Evolutionary conservation across 2,888 invertebrate species (phyloP), one percentile per base, ranked within the genome.

Genomic region (Apodemia zela): DNA sequence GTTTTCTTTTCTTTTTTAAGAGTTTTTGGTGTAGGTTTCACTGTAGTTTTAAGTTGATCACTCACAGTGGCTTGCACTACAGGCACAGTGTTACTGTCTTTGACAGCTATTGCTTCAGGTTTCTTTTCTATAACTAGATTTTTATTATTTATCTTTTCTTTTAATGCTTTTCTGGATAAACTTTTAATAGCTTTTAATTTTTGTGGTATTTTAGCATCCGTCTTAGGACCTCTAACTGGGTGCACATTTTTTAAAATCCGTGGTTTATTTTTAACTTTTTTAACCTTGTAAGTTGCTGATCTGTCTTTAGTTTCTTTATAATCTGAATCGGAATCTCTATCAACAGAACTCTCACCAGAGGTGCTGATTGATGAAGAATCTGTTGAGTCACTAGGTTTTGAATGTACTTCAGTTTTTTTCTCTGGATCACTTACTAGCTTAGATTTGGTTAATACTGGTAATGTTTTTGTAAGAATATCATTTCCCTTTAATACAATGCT

Each of bases 311-410:
- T 78, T 63, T 93, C 93, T 73, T 92, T 93, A 65, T 94, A 93
- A 71, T 93, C 93, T 67, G 94, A 94, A 84, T 94, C 94, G 38
- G 94, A 93, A 73, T 94, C 94, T 76, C 93, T 92, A 65, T 94
- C 94, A 59, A 93, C 92, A 61, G 85, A 79, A 73, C 94, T 94
- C 25, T 93, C 93, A 67, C 91, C 93, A 54, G 92, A 87, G 62
- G 90, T 88, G 72, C 89, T 90, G 49, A 80, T 75, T 10, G 89
- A 87, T 61, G 91, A 85, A 62, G 93, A 83, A 77, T 94, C 89
- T 75, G 82, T 84, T 79, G 89, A 79, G 73, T 93, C 89, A 73
- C 93, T 80, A 74, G 89, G 85, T 72, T 85, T 84, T 76, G 85
- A 69, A 74, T 82, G 69, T 75, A 77, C 71, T 72, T 86, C 72